These are phyloP conservation scores for Sprattus sprattus DNA, from an alignment of 2,113 vertebrate genomes.

Conservation along the genomic window DNA sequence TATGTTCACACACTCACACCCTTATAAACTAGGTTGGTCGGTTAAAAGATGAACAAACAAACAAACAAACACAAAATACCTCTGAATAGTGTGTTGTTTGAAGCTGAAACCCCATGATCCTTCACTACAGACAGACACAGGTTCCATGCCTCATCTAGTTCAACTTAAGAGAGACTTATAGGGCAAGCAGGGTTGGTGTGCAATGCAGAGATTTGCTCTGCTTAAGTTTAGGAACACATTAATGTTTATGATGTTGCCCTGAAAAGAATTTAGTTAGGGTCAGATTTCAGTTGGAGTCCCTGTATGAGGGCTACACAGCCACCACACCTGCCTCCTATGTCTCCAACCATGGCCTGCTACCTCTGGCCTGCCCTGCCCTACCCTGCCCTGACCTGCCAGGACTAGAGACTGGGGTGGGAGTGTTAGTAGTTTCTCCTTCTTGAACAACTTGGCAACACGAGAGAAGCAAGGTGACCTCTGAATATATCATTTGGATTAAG, in stretches of 20 bases:
- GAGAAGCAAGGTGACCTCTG: slow-evolving; percentile 18
- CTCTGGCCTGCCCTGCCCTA: neutral
- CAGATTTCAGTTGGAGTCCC: neutral
- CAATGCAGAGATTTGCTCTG: neutral
- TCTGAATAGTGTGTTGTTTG: neutral
- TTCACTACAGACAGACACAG: neutral
- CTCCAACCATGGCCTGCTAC: neutral
- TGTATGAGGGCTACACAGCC: neutral
- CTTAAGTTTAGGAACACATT: neutral
- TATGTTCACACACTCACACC: slow-evolving; percentile 25
- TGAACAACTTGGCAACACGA: neutral
- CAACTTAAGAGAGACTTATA: neutral
- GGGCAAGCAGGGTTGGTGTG: neutral
- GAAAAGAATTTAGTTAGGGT: neutral
- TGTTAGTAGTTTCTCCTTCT: neutral
- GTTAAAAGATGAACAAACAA: slow-evolving; percentile 35
- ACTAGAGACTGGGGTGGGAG: neutral
- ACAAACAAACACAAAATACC: neutral
- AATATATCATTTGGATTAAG: slow-evolving; percentile 26
- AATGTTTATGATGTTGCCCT: neutral
- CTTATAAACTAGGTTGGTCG: slow-evolving; percentile 47
- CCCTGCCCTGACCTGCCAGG: neutral
- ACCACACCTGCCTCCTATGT: neutral
- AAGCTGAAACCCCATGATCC: neutral
- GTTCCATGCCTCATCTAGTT: neutral